Conservation (phyloP, 2,797 vertebrate species). For the Chloroceryle inda region DNA sequence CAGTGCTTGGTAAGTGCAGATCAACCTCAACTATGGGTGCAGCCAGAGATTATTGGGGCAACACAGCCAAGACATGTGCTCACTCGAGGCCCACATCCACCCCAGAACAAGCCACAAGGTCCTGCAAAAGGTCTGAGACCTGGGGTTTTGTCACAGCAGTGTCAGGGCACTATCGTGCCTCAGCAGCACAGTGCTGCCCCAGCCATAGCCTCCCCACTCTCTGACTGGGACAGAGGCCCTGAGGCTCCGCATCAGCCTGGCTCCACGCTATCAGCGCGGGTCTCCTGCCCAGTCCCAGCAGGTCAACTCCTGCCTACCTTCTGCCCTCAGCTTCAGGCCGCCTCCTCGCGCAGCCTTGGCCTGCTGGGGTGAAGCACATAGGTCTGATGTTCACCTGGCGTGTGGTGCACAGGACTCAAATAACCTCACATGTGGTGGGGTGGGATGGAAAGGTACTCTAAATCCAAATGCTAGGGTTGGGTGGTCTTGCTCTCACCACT, state of each 20-base stretch:
- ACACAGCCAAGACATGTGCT: rapidly evolving
- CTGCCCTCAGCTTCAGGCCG: rapidly evolving
- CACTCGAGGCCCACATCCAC: rapidly evolving
- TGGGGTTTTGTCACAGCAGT: no score
- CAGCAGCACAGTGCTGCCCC: rapidly evolving
- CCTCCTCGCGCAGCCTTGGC: no score
- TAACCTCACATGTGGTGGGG: not conserved
- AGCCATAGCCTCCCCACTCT: rapidly evolving
- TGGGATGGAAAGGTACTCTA: not conserved
- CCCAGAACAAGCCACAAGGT: rapidly evolving
- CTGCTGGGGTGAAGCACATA: rapidly evolving
- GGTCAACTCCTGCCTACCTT: rapidly evolving
- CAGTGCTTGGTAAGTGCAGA: not conserved
- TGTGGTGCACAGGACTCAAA: not conserved
- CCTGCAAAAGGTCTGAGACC: rapidly evolving
- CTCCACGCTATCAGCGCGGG: rapidly evolving
- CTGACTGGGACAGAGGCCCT: rapidly evolving
- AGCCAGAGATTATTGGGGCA: rapidly evolving
- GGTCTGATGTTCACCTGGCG: rapidly evolving
- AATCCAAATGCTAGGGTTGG: not conserved
- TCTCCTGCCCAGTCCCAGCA: not conserved
- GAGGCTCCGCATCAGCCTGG: not conserved
- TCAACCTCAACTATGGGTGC: not conserved
- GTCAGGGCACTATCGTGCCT: not conserved
- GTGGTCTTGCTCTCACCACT: rapidly evolving